Base-by-base conservation (phyloP, 2,888 invertebrate genomes). In the Catocala sponsa region DNA sequence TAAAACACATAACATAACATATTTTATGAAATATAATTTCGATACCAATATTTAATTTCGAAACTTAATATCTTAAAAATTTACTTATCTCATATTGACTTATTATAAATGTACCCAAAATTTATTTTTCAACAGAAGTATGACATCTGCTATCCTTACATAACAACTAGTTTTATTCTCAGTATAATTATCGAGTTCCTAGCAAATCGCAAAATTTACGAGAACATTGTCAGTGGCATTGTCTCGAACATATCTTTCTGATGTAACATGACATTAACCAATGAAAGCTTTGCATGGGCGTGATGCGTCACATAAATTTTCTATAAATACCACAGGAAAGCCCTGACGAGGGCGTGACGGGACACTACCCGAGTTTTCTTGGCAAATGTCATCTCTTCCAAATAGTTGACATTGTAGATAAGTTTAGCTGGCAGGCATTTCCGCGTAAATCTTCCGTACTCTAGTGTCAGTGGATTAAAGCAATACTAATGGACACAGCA, bases 401-500 rank as follows among this genome's bases (percentile, higher is more conserved):
- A 90, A 90, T 90, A 89, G 86, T 83, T 90, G 90, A 90, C 91
- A 90, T 90, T 91, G 90, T 84, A 76, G 71, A 80, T 83, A 84
- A 82, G 80, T 83, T 86, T 88, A 86, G 87, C 86, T 80, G 69
- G 79, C 72, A 69, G 70, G 74, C 69, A 83, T 84, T 91, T 91
- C 90, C 91, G 88, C 82, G 78, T 86, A 76, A 81, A 80, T 71
- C 62, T 47, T 68, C 63, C 58, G 63, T 42, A 51, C 51, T 61
- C 51, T 9, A 49, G 62, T 53, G 50, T 71, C 60, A 71, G 50
- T 38, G 12, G 12, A 59, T 47, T 43, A 61, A 32, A 47, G 59
- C 53, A 63, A 12, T 72, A 68, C 57, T 55, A n/a, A 44, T 44
- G 44, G n/a, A 12, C 44, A 44, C 7, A 12, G 13, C 5, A 44